A percentile compares a stretch with the other conserved stretches of the same genome.
phyloP scores from a whole-genome alignment of 2,113 vertebrate genomes.

The Merops nubicus region DNA sequence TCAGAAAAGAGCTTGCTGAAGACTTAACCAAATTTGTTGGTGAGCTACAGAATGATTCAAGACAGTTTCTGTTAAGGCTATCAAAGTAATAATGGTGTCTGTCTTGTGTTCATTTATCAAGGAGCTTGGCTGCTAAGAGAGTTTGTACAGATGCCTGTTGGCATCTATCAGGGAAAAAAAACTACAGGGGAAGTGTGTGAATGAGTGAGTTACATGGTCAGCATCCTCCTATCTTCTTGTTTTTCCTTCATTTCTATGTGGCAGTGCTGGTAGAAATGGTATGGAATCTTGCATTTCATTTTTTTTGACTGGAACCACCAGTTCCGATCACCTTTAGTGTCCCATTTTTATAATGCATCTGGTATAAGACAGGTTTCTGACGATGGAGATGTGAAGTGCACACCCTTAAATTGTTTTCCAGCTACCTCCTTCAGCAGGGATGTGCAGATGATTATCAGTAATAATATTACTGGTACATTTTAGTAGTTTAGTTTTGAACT shows the following conservation, averaged over 20 bases:
- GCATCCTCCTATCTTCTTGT: background rate
- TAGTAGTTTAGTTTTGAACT: background rate
- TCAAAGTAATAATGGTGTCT: background rate
- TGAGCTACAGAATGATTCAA: background rate
- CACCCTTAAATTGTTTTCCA: background rate
- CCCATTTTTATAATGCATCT: background rate
- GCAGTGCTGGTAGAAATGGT: background rate
- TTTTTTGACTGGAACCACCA: background rate
- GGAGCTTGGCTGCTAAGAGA: background rate
- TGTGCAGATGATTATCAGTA: background rate
- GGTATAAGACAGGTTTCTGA: background rate
- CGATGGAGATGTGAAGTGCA: background rate
- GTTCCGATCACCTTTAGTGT: background rate
- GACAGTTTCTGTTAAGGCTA: background rate
- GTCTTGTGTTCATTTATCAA: background rate
- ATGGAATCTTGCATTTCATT: background rate
- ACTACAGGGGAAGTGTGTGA: rapidly evolving
- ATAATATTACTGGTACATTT: background rate
- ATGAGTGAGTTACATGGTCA: background rate
- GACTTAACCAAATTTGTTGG: background rate
- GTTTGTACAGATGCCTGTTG: background rate
- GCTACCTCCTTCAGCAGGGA: rapidly evolving
- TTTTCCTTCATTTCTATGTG: background rate
- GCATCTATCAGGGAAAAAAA: rapidly evolving
- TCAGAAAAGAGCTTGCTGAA: background rate